These are phyloP conservation scores for Ochotona princeps DNA, from an alignment of 2,113 vertebrate genomes.

Conservation along the genomic window DNA sequence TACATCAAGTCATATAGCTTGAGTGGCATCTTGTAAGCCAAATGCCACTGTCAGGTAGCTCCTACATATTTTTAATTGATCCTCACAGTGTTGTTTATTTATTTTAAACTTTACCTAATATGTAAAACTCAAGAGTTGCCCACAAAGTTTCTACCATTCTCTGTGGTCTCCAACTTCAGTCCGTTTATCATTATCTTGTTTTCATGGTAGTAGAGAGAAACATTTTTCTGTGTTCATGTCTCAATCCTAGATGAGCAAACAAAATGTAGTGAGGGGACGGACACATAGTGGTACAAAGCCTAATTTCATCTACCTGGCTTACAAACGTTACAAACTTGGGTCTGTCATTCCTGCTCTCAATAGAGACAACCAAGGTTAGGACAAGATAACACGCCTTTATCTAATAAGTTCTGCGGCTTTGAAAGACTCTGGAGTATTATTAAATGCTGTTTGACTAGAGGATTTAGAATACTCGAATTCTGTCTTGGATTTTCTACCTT, in stretches of 20 bases:
- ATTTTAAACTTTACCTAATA: neutral
- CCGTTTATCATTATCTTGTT: neutral
- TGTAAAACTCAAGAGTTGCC: slow-evolving; percentile 12
- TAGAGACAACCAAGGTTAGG: neutral
- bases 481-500: slow-evolving; percentile 4
- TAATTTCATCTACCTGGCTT: neutral
- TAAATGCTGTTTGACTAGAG: neutral
- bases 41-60: neutral
- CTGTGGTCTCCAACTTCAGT: neutral
- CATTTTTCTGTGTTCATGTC: neutral
- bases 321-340: neutral
- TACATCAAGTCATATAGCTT: neutral
- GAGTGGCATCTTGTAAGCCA: neutral
- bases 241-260: neutral
- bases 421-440: neutral
- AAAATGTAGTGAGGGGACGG: neutral
- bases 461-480: neutral
- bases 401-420: neutral
- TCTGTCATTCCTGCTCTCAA: neutral
- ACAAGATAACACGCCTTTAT: neutral
- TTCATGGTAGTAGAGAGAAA: neutral
- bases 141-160: neutral
- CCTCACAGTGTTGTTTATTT: neutral
- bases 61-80: neutral
- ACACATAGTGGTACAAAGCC: neutral